These are phyloP conservation scores for Leucoma salicis DNA, from an alignment of 2,888 invertebrate species.

Conservation along the genomic window DNA sequence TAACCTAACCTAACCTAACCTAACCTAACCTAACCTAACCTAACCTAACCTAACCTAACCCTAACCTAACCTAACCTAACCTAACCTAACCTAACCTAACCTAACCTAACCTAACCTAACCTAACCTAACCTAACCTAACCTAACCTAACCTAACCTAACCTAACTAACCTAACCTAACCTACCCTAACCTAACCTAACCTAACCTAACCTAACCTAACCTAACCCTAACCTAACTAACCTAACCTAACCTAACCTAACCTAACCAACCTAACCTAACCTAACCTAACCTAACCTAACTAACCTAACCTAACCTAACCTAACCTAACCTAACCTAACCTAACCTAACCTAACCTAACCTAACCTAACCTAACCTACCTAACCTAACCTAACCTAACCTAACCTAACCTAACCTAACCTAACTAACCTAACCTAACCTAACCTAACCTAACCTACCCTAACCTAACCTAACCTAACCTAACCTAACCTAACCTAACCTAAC, in stretches of 20 bases:
- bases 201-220: slow-evolving; percentile 17
- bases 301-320: slow-evolving; percentile 9
- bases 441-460: slow-evolving; percentile 37
- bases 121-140: slow-evolving; percentile 31
- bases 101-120: slow-evolving; percentile 27
- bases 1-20: slow-evolving; percentile 22
- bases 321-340: slow-evolving; percentile 8
- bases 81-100: slow-evolving; percentile 29
- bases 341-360: slow-evolving; percentile 8
- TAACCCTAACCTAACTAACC: slow-evolving; percentile 23
- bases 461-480: slow-evolving; percentile 25
- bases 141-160: slow-evolving; percentile 22
- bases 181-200: slow-evolving; percentile 22
- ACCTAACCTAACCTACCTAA: slow-evolving; percentile 7
- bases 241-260: slow-evolving; percentile 22
- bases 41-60: slow-evolving; percentile 13
- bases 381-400: slow-evolving; percentile 17
- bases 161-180: slow-evolving; percentile 26
- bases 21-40: slow-evolving; percentile 28
- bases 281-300: slow-evolving; percentile 8
- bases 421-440: slow-evolving; percentile 30
- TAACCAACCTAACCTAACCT: slow-evolving; percentile 13
- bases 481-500: slow-evolving; percentile 23
- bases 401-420: slow-evolving; percentile 20
- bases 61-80: slow-evolving; percentile 19